phyloP scores from a whole-genome alignment of 2,888 invertebrate species.

The Dicycla oo region DNA sequence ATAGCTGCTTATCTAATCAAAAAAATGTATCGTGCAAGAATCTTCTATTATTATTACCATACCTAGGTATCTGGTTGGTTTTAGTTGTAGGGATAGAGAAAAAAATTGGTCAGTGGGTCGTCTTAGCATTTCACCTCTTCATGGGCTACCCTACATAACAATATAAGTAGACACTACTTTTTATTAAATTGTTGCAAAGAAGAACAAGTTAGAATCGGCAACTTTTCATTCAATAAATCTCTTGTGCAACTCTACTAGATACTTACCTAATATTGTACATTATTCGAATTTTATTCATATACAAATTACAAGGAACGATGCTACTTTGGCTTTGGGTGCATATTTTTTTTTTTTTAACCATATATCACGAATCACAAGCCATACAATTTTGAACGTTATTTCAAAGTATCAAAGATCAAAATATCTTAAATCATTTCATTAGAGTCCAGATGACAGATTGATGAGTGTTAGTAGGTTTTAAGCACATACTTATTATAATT shows the following conservation, averaged over 20 bases:
- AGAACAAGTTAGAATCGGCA: neutral
- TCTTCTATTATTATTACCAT: neutral
- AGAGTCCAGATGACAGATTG: constrained; percentile 57
- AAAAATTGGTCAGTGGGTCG: too few relatives aligned
- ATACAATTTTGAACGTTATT: constrained; percentile 26
- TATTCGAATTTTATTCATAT: neutral
- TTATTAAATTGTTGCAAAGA: neutral
- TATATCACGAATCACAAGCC: constrained; percentile 10
- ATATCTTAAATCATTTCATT: constrained; percentile 10
- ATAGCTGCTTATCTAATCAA: constrained; percentile 37
- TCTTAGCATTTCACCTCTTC: neutral
- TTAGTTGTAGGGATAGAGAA: neutral
- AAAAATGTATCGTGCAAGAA: constrained; percentile 7
- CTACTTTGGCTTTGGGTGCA: neutral
- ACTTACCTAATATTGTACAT: neutral
- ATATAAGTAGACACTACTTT: neutral
- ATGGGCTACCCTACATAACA: neutral
- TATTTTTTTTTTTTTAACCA: constrained; percentile 33
- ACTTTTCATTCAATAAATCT: constrained; percentile 9
- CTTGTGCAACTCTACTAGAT: neutral
- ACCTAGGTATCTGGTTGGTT: neutral
- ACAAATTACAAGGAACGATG: neutral
- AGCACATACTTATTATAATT: constrained; percentile 47
- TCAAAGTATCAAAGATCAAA: constrained; percentile 23
- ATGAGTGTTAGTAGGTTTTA: constrained; percentile 54